phyloP scores from a whole-genome alignment of 2,797 vertebrate species.

The Botia kubotai region DNA sequence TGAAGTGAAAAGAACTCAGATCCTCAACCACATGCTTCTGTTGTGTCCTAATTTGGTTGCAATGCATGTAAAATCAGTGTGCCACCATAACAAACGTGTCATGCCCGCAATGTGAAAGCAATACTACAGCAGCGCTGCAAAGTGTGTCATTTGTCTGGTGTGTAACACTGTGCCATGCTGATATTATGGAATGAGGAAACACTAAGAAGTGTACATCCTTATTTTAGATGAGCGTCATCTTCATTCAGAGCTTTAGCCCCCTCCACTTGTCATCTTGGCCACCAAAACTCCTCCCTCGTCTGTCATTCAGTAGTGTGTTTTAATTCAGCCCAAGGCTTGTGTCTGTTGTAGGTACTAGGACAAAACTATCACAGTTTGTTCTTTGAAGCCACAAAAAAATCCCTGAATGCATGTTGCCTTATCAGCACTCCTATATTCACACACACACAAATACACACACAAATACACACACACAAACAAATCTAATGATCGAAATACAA shows the following conservation, averaged over 20 bases:
- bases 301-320: conserved; percentile 54
- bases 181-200: conserved; percentile 49
- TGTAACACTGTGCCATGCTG: conserved; percentile 51
- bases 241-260: conserved; percentile 47
- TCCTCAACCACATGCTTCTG: conserved; percentile 9
- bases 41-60: conserved; percentile 45
- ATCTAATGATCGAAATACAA: conserved; percentile 24
- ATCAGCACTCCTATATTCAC: conserved; percentile 72
- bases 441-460: conserved; percentile 41
- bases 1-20: conserved; percentile 6
- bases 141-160: conserved; percentile 51
- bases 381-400: conserved; percentile 74
- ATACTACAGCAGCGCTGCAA: conserved; percentile 48
- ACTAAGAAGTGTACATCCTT: conserved; percentile 49
- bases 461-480: conserved; percentile 40
- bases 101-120: conserved; percentile 59
- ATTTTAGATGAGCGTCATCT: conserved; percentile 35
- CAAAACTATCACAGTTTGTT: conserved; percentile 69
- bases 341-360: conserved; percentile 59
- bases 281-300: conserved; percentile 52
- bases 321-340: conserved; percentile 48
- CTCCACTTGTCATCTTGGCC: conserved; percentile 56
- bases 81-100: conserved; percentile 50
- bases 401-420: conserved; percentile 84
- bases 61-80: conserved; percentile 61